Conservation (phyloP, 2,888 invertebrate species). For the Drosophila siamana region DNA sequence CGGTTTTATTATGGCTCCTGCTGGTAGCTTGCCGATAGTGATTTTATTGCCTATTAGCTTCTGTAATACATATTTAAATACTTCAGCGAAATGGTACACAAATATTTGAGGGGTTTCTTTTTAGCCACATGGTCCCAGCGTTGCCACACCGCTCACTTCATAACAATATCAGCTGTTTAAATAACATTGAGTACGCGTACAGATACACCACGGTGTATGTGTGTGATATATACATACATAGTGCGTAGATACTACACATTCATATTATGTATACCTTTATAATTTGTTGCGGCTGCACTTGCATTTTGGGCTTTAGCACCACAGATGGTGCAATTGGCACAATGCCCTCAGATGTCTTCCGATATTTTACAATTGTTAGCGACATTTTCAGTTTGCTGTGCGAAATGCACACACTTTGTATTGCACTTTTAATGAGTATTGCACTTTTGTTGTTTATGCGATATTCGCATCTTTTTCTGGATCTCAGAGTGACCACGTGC, state of each 20-base stretch:
- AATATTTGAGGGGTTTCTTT: slow-evolving; percentile 1
- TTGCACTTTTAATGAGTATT: slow-evolving; percentile 28
- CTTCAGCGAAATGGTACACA: slow-evolving; percentile 33
- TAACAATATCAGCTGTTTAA: slow-evolving; percentile 44
- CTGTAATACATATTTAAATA: slow-evolving; percentile 55
- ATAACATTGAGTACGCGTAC: neutral
- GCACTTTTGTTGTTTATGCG: slow-evolving; percentile 9
- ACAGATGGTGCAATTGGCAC: slow-evolving; percentile 49
- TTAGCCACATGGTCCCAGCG: slow-evolving; percentile 4
- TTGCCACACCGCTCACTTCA: slow-evolving; percentile 20
- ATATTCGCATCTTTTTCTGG: slow-evolving; percentile 4
- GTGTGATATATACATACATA: neutral
- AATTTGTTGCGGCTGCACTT: slow-evolving; percentile 49
- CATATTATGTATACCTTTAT: slow-evolving; percentile 58
- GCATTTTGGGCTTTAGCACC: slow-evolving; percentile 50
- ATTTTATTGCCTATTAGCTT: slow-evolving; percentile 63
- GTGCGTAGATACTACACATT: neutral
- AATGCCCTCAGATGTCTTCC: slow-evolving; percentile 57
- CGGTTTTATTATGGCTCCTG: slow-evolving; percentile 60
- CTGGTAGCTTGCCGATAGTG: slow-evolving; percentile 72
- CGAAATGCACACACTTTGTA: neutral
- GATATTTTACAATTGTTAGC: slow-evolving; percentile 74
- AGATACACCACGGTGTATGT: neutral
- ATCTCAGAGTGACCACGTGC: neutral
- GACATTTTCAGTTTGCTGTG: slow-evolving; percentile 59